Evolutionary conservation across 2,888 invertebrate genomes (phyloP), one percentile per base, ranked within the genome.

Genomic region (Drosophila imparisetae): DNA sequence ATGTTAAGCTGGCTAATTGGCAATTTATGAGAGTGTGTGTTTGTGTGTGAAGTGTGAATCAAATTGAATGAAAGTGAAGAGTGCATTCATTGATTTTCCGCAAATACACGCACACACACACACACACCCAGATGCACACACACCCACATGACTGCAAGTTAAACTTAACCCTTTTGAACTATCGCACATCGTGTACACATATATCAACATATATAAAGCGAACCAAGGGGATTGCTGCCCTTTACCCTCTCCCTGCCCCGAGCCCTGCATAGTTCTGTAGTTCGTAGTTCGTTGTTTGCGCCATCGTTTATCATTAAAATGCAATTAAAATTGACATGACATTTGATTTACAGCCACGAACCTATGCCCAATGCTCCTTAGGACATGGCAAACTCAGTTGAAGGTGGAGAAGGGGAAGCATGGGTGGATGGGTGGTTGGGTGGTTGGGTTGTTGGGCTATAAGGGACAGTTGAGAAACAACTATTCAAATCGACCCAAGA

Each of bases 261-360:
- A 10, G 6, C 18, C 38, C 4, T 24, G 45, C 49, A 30, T 60
- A 24, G 36, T 55, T 55, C 13, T 24, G 40, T 30, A 57, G 57
- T 57, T 57, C 55, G 34, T 59, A 75, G 81, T 80, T 78, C 54
- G 76, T 67, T n/a, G 27, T 65, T 69, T 65, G 70, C 74, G 70
- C 66, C 80, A 81, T 81, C 84, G 76, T 83, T 85, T 85, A 83
- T 86, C 85, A 83, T 85, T 85, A 85, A 85, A 87, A 77, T 72
- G 86, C 85, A 85, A 85, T 85, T 85, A 85, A 81, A 87, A 86
- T 80, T 85, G 81, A 87, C 88, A 85, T 78, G 86, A 72, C 80
- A 83, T 86, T 85, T 86, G 88, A 85, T 85, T 85, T 87, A 87
- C 81, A 78, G 49, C 76, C 76, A 77, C 65, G 62, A 75, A 63